Evolutionary conservation across 2,113 vertebrate species (phyloP), one percentile per base, ranked within the genome.

Genomic region (Felis chaus): DNA sequence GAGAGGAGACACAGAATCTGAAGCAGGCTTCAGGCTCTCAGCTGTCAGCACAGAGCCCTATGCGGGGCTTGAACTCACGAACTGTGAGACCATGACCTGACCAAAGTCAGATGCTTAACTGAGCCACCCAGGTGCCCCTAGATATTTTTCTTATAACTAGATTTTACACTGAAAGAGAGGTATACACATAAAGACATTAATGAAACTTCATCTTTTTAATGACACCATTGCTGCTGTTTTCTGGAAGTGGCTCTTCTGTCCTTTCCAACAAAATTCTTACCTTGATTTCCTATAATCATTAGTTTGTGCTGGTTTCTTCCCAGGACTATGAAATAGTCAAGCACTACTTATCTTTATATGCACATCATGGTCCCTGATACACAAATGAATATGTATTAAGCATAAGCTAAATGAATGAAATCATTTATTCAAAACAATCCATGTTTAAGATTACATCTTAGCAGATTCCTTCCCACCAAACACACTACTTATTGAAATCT

Each of bases 251-350:
- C 29, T 83, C 29, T 16, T 71, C 45, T 13, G 25, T 7, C 27
- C 80, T 97, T 79, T 33, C 79, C 23, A 93, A 66, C 16, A 95
- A 81, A 96, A 88, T 81, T 92, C 65, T 95, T 91, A 57, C 23
- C 7, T 86, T 81, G 21, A 19, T 95, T 86, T 96, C 71, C 27
- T 45, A 7, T 80, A 71, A 53, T 66, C 78, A 29, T 71, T 92
- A 31, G 79, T 76, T 79, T 81, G 11, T 78, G 27, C 21, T 65
- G 21, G 4, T 93, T 31, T 91, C n/a, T 95, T 13, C 18, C 7
- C 6, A 48, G 7, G 13, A 33, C 7, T 61, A n/a, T 76, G 57
- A 76, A 90, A 92, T 6, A 92, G 41, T 69, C 50, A 84, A 41
- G 5, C 66, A 5, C 39, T 69, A 48, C 15, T 87, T 83, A 92